Evolutionary conservation across 1,140 invertebrate genomes (phyloP).

Genomic region (Bombus affinis): DNA sequence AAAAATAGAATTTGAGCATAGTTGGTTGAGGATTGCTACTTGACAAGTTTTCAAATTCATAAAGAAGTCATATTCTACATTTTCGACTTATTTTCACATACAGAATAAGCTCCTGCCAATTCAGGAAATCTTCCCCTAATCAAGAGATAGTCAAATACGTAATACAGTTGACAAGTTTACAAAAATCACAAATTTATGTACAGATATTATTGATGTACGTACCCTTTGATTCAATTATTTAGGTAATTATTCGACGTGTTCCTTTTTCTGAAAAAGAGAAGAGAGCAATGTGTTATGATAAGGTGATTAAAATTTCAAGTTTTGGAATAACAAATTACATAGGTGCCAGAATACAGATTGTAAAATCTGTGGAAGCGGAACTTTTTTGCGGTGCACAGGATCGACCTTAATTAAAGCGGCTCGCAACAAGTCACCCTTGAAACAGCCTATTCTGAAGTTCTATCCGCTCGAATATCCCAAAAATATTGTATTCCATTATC

Average conservation of each 20-base stretch:
- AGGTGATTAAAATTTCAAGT: neutral
- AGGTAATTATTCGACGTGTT: neutral
- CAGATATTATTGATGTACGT: neutral
- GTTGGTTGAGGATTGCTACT: neutral
- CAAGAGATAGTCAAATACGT: too few relatives aligned
- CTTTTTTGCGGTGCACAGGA: neutral
- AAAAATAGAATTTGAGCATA: neutral
- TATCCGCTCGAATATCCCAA: neutral
- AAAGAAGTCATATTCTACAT: too few relatives aligned
- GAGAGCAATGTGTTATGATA: neutral
- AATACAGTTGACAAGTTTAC: too few relatives aligned
- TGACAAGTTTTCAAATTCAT: neutral
- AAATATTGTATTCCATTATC: neutral
- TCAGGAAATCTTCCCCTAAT: too few relatives aligned
- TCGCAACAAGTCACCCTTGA: neutral
- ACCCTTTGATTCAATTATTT: neutral
- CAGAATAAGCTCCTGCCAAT: too few relatives aligned
- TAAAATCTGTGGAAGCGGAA: neutral
- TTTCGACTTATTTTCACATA: too few relatives aligned
- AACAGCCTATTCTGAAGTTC: neutral
- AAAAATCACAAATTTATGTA: too few relatives aligned
- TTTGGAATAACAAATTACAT: neutral
- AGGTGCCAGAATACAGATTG: neutral
- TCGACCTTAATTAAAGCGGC: constrained; percentile 3
- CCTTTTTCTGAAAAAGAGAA: neutral